phyloP scores from a whole-genome alignment of 2,113 vertebrate species.

The Spizaetus ornatus region DNA sequence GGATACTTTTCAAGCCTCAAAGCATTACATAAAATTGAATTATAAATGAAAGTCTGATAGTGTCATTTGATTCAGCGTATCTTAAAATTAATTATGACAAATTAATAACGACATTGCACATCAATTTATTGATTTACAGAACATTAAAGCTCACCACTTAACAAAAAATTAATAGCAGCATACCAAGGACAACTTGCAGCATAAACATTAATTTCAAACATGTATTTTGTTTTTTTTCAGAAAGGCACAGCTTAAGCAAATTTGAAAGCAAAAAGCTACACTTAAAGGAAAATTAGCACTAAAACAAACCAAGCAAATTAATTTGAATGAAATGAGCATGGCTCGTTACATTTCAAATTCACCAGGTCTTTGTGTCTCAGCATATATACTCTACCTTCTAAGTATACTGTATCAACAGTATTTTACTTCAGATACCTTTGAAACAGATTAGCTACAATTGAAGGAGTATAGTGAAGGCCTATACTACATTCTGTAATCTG shows the following conservation, averaged over 20 bases:
- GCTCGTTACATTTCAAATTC: background rate
- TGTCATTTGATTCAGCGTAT: background rate
- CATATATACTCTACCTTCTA: background rate
- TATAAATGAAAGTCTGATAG: background rate
- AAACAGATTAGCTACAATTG: background rate
- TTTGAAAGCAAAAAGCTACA: conserved; percentile 29
- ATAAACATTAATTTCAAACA: background rate
- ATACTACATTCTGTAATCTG: background rate
- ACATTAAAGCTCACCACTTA: background rate
- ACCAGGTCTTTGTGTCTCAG: background rate
- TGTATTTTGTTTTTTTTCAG: background rate
- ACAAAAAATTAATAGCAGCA: background rate
- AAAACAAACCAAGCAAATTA: background rate
- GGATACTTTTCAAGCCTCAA: background rate
- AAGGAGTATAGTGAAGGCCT: background rate
- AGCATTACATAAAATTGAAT: background rate
- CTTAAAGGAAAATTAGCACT: conserved; percentile 10
- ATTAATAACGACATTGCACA: conserved; percentile 1
- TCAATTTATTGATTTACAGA: background rate
- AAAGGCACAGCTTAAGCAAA: conserved; percentile 20
- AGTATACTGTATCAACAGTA: background rate
- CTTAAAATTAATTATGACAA: background rate
- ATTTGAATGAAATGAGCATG: background rate
- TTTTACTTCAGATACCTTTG: background rate
- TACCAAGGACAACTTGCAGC: background rate